A percentile compares a stretch with the other conserved stretches of the same genome.
phyloP scores from a whole-genome alignment of 1,140 invertebrate species.

The Pogonomyrmex barbatus region DNA sequence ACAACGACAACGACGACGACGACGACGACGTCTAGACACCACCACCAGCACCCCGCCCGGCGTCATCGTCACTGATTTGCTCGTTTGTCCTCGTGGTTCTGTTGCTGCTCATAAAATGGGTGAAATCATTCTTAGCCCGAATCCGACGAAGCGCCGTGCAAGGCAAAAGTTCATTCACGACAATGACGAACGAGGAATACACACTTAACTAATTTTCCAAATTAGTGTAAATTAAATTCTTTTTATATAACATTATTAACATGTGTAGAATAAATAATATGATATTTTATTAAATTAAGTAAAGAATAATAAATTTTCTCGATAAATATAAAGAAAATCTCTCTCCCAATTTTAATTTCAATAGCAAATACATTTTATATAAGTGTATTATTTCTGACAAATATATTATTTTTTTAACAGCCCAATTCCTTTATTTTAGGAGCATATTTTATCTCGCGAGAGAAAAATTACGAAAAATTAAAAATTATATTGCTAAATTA shows the following conservation, averaged over 20 bases:
- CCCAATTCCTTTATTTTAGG: not conserved
- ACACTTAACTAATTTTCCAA: not conserved
- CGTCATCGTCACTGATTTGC: constrained; percentile 79
- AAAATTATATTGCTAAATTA: not conserved
- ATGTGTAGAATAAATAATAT: not conserved
- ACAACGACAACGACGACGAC: constrained; percentile 72
- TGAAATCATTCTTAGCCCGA: constrained; percentile 72
- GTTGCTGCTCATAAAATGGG: constrained; percentile 65
- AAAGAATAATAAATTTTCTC: not conserved
- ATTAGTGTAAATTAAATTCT: not conserved
- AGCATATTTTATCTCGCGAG: not conserved
- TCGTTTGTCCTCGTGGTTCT: constrained; percentile 63
- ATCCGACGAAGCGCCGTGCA: constrained; percentile 46
- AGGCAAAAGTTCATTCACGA: constrained; percentile 47
- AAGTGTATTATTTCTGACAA: not conserved
- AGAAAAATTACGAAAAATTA: not conserved
- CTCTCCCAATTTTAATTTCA: not conserved
- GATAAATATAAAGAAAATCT: not conserved
- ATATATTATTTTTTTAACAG: not conserved
- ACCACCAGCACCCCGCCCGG: constrained; percentile 65
- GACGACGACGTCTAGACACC: constrained; percentile 80
- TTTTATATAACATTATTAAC: not conserved
- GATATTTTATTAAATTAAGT: not conserved
- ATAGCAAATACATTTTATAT: not conserved
- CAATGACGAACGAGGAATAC: constrained; percentile 12